Conservation (phyloP, 2,797 vertebrate species). For the Pseudomugil gertrudae region DNA sequence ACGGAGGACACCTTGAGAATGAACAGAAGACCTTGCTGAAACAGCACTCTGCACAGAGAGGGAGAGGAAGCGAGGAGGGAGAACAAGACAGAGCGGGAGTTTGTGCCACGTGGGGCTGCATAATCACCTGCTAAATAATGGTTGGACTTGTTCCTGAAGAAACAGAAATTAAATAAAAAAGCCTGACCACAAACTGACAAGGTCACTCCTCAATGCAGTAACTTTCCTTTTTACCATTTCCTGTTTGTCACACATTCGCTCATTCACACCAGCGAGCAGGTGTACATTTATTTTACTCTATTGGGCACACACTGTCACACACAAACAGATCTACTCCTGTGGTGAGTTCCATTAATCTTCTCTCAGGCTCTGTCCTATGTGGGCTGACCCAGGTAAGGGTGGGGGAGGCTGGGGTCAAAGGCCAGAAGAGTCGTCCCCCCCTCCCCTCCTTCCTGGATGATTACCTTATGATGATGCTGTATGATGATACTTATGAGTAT, state of each 20-base stretch:
- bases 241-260: neutral
- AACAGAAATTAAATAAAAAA: constrained; percentile 33
- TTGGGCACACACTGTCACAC: constrained; percentile 22
- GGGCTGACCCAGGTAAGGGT: constrained; percentile 78
- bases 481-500: no score
- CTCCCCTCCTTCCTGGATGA: constrained; percentile 58
- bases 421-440: constrained; percentile 64
- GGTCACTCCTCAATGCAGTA: constrained; percentile 8
- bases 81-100: constrained; percentile 19
- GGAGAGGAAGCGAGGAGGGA: constrained; percentile 43
- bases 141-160: constrained; percentile 81
- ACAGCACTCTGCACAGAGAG: constrained; percentile 91
- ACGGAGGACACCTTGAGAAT: constrained; percentile 99
- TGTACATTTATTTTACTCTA: constrained; percentile 17
- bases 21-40: constrained; percentile 99
- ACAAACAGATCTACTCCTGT: constrained; percentile 65
- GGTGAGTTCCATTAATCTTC: constrained; percentile 82
- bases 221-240: neutral
- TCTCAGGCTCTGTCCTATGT: constrained; percentile 72
- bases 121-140: constrained; percentile 91
- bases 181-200: constrained; percentile 25
- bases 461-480: constrained; percentile 66
- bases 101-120: constrained; percentile 72
- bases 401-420: constrained; percentile 70
- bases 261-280: constrained; percentile 2